Percentiles rank a stretch among this genome's conserved stretches.
Evolutionary conservation across 2,888 invertebrate genomes (phyloP).

Genomic region (Chymomyza amoena): DNA sequence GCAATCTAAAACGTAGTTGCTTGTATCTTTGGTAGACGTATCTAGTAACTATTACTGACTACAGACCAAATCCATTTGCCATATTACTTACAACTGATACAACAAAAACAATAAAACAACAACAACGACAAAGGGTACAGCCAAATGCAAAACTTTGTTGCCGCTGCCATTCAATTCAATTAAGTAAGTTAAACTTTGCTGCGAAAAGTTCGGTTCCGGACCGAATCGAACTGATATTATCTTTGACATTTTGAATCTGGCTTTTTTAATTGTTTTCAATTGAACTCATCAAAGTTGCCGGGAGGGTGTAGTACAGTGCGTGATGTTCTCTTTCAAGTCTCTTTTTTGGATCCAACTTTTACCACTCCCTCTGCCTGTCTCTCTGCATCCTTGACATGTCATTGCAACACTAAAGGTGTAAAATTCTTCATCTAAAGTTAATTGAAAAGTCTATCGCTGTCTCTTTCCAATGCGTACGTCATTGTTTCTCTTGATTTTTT

Average conservation of each 20-base stretch:
- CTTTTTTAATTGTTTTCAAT: constrained; percentile 56
- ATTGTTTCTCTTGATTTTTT: constrained; percentile 9
- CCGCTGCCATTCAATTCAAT: constrained; percentile 64
- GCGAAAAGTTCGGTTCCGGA: constrained; percentile 8
- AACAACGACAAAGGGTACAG: not conserved
- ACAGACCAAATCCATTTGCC: not conserved
- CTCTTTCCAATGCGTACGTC: not conserved
- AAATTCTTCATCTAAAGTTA: constrained; percentile 31
- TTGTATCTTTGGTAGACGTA: too few relatives aligned
- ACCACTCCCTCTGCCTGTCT: not conserved
- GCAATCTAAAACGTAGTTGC: not conserved
- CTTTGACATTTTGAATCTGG: not conserved
- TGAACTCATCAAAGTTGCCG: constrained; percentile 46
- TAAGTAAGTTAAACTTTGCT: constrained; percentile 47
- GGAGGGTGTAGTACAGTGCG: not conserved
- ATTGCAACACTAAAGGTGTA: constrained; percentile 23
- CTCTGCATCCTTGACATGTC: constrained; percentile 4
- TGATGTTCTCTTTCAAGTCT: not conserved
- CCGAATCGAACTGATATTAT: not conserved
- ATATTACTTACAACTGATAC: not conserved
- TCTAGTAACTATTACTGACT: too few relatives aligned
- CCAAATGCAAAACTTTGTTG: constrained; percentile 27
- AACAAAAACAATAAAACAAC: not conserved
- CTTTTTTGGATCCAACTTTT: not conserved
- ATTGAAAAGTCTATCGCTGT: constrained; percentile 30